phyloP scores from a whole-genome alignment of 2,888 invertebrate genomes.

The Crematogaster levior region DNA sequence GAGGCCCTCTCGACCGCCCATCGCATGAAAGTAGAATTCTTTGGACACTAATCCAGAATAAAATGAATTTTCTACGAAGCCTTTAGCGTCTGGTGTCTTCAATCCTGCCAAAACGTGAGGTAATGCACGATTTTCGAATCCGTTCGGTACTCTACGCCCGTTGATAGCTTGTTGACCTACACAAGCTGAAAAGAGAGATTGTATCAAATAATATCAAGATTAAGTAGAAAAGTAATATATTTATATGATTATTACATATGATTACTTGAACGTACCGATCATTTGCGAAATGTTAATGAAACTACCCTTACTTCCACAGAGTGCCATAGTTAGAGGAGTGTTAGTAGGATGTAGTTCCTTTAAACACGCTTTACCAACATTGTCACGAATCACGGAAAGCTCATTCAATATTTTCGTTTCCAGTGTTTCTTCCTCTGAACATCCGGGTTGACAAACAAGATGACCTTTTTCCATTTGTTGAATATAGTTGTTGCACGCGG shows the following conservation, averaged over 20 bases:
- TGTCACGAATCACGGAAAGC: conserved; percentile 97
- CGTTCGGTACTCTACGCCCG: conserved; percentile 98
- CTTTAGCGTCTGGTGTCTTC: conserved; percentile 97
- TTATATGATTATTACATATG: too few species aligned
- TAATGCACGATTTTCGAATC: conserved; percentile 96
- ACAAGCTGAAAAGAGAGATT: conserved; percentile 87
- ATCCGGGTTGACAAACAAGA: conserved; percentile 96
- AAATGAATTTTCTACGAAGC: conserved; percentile 99
- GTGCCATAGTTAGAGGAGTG: conserved; percentile 98
- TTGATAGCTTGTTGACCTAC: conserved; percentile 99
- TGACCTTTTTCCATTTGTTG: conserved; percentile 94
- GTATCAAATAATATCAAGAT: conserved; percentile 6
- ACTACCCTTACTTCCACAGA: conserved; percentile 99
- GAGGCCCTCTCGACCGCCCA: conserved; percentile 98
- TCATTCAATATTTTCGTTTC: conserved; percentile 96
- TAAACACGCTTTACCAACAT: conserved; percentile 98
- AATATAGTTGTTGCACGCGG: conserved; percentile 96
- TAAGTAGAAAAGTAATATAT: neutral
- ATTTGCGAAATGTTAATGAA: conserved; percentile 99
- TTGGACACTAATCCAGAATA: conserved; percentile 98
- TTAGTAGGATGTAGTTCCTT: conserved; percentile 95
- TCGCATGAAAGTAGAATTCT: conserved; percentile 99
- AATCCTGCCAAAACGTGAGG: conserved; percentile 90
- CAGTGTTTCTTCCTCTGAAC: conserved; percentile 95
- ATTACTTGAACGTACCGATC: conserved; percentile 88